phyloP scores from a whole-genome alignment of 2,797 vertebrate species.

The Mormyrus proboscirostris region DNA sequence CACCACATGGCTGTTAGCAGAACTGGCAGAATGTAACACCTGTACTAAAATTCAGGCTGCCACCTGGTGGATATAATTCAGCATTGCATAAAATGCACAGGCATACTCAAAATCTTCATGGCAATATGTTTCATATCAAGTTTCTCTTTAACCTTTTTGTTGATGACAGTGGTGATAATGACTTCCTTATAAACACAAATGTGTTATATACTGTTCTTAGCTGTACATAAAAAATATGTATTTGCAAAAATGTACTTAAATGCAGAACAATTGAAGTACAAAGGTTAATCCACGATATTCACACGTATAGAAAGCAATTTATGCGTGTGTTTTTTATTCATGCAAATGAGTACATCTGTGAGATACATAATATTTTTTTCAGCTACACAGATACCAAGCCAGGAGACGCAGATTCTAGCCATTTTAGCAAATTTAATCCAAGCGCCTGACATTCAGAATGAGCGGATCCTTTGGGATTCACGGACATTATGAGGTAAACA shows the following conservation, averaged over 20 bases:
- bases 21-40: not conserved
- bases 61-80: not conserved
- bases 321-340: not conserved
- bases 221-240: not conserved
- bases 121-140: not conserved
- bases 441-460: not conserved
- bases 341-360: not conserved
- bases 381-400: not conserved
- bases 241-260: not conserved
- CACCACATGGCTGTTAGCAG: not conserved
- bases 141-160: not conserved
- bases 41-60: not conserved
- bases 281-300: not conserved
- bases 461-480: not conserved
- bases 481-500: not conserved
- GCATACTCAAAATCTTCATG: not conserved
- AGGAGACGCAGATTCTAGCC: not conserved
- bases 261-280: not conserved
- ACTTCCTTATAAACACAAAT: not conserved
- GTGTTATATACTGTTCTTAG: not conserved
- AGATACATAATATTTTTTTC: not conserved
- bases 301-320: not conserved
- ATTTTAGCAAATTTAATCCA: not conserved
- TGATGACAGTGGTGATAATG: not conserved
- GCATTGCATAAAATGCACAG: not conserved